phyloP scores from a whole-genome alignment of 2,797 vertebrate species.

The Gymnocypris eckloni region DNA sequence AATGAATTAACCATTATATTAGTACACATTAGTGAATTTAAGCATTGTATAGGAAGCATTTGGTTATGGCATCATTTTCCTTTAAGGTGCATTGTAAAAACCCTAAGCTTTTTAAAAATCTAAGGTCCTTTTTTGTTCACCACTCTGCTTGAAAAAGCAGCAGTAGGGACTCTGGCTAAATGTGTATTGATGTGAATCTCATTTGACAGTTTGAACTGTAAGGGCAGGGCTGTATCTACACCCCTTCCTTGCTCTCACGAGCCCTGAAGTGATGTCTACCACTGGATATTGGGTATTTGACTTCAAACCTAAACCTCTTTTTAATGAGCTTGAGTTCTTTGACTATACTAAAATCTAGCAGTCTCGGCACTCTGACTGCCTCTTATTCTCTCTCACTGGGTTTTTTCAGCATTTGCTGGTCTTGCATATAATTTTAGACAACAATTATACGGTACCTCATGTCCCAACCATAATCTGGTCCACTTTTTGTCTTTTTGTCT shows the following conservation, averaged over 20 bases:
- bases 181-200: conserved; percentile 77
- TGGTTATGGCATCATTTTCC: neutral
- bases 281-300: conserved; percentile 77
- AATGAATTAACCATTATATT: neutral
- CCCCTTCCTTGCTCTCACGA: conserved; percentile 64
- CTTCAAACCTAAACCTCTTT: conserved; percentile 37
- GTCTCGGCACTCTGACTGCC: neutral
- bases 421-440: conserved; percentile 26
- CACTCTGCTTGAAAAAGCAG: neutral
- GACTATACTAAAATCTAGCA: conserved; percentile 48
- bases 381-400: neutral
- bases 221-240: conserved; percentile 71
- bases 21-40: neutral
- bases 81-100: neutral
- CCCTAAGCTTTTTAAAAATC: neutral
- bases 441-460: neutral
- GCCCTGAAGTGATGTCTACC: conserved; percentile 75
- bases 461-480: neutral
- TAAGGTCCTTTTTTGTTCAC: neutral
- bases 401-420: conserved; percentile 6
- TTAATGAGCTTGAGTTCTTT: conserved; percentile 51
- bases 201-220: conserved; percentile 94
- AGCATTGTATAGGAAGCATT: neutral
- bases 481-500: conserved; percentile 5
- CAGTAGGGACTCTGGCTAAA: conserved; percentile 19